phyloP scores from a whole-genome alignment of 2,113 vertebrate genomes.

The Podarcis raffonei region DNA sequence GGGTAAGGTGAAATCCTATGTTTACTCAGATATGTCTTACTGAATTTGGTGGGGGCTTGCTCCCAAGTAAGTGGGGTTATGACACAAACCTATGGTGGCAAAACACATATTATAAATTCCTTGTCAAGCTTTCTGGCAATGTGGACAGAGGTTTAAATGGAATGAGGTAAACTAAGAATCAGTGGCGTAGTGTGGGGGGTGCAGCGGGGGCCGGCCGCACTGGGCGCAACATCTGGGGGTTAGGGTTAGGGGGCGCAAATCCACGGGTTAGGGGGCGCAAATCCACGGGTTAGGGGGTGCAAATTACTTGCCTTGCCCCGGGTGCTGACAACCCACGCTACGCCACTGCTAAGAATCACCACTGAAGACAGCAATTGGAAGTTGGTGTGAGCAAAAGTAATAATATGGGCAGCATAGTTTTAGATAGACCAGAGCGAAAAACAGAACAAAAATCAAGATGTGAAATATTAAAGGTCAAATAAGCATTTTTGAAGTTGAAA shows the following conservation, averaged over 20 bases:
- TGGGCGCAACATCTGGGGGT: no score
- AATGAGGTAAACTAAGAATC: not conserved
- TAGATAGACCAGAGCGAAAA: not conserved
- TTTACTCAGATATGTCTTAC: no score
- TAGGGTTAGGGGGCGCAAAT: no score
- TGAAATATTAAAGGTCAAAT: slow-evolving; percentile 1
- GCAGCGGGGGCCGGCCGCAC: no score
- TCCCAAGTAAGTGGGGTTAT: no score
- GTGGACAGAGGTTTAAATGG: not conserved
- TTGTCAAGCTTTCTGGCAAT: not conserved
- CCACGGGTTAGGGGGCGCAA: no score
- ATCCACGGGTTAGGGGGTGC: no score
- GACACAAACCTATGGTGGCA: not conserved
- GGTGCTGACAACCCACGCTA: no score
- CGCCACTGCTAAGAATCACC: not conserved
- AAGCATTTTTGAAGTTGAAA: not conserved
- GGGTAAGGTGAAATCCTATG: no score
- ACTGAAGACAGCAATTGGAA: not conserved
- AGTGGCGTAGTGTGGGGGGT: no score
- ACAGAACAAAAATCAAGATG: not conserved
- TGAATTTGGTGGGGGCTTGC: no score
- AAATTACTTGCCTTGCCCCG: no score
- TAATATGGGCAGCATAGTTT: not conserved
- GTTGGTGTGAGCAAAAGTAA: not conserved
- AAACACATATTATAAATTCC: not conserved